Conservation (phyloP, 2,797 vertebrate genomes). For the Coilia nasus region DNA sequence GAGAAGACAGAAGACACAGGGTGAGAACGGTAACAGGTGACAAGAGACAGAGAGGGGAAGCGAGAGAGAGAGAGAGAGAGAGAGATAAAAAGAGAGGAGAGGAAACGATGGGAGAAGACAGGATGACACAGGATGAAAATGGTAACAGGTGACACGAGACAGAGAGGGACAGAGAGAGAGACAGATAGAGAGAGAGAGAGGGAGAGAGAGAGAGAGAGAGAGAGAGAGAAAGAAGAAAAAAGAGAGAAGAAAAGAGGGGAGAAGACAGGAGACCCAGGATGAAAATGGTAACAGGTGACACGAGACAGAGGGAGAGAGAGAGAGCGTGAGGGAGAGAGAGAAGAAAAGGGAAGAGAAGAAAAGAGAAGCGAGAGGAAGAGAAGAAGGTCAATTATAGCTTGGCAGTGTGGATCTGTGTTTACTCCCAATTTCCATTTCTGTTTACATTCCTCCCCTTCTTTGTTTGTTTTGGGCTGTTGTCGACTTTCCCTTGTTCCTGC, state of each 20-base stretch:
- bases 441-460: conserved; percentile 14
- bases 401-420: neutral
- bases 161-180: neutral
- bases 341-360: neutral
- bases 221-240: too few species aligned
- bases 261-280: neutral
- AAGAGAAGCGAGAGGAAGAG: neutral
- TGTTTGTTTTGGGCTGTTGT: neutral
- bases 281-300: neutral
- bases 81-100: neutral
- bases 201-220: too few species aligned
- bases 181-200: too few species aligned
- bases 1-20: neutral
- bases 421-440: conserved; percentile 6
- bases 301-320: neutral
- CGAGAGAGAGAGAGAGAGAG: too few species aligned
- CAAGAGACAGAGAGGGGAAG: neutral
- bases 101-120: too few species aligned
- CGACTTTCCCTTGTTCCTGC: neutral
- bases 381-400: neutral
- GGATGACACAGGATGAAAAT: neutral
- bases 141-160: neutral
- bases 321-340: too few species aligned
- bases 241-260: neutral
- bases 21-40: neutral